Percentiles rank a stretch among this genome's conserved stretches.
phyloP scores from a whole-genome alignment of 2,113 vertebrate genomes.

The Spermophilus dauricus region DNA sequence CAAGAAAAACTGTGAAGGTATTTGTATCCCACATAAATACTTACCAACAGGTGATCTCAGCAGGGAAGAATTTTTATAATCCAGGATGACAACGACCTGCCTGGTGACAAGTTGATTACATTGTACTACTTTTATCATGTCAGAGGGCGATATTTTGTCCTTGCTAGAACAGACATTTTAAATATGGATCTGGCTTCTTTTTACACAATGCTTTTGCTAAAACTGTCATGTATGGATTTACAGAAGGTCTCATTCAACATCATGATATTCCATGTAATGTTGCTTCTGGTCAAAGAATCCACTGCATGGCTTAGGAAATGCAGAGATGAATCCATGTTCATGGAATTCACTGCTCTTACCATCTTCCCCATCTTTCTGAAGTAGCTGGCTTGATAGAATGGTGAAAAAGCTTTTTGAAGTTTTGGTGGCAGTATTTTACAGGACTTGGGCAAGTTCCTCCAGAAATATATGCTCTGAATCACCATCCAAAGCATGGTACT shows the following conservation, averaged over 20 bases:
- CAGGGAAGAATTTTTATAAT: not conserved
- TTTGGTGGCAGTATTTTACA: not conserved
- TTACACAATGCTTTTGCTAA: not conserved
- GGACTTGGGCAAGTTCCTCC: not conserved
- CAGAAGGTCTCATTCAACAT: too few relatives aligned
- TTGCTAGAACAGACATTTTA: not conserved
- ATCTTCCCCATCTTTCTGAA: not conserved
- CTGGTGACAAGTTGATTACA: not conserved
- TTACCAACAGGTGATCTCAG: not conserved
- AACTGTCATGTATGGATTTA: not conserved
- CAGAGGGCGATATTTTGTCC: not conserved
- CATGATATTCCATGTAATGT: too few relatives aligned
- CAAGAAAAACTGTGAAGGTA: not conserved
- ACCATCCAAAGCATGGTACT: not conserved
- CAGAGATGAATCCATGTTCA: too few relatives aligned
- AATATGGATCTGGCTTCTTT: not conserved
- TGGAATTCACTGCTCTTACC: not conserved
- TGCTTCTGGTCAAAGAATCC: not conserved
- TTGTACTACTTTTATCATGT: not conserved
- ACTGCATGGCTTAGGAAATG: not conserved
- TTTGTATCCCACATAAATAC: too few relatives aligned
- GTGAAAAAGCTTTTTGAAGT: not conserved
- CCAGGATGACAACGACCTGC: not conserved
- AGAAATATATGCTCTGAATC: not conserved
- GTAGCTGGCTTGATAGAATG: not conserved